Evolutionary conservation across 1,140 invertebrate species (phyloP).

Genomic region (Brachionus calyciflorus): DNA sequence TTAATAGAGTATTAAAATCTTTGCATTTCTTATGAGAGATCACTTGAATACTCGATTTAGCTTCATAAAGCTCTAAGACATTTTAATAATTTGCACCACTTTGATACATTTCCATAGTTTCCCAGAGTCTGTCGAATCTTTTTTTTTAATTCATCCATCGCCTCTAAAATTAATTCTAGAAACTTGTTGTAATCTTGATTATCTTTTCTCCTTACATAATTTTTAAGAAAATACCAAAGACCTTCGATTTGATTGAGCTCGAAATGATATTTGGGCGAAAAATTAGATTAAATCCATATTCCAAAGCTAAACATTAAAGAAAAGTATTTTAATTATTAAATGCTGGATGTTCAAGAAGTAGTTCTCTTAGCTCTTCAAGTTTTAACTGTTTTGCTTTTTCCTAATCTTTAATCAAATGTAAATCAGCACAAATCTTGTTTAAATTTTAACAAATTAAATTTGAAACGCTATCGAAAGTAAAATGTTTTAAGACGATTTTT

Average conservation of each 20-base stretch:
- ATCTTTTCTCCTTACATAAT: neutral
- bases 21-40: neutral
- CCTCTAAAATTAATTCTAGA: too few relatives aligned
- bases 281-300: neutral
- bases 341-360: neutral
- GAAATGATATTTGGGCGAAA: neutral
- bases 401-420: neutral
- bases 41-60: too few relatives aligned
- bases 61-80: too few relatives aligned
- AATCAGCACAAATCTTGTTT: too few relatives aligned
- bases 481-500: too few relatives aligned
- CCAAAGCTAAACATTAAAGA: neutral
- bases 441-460: too few relatives aligned
- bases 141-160: too few relatives aligned
- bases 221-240: neutral
- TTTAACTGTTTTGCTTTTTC: neutral
- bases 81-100: too few relatives aligned
- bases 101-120: too few relatives aligned
- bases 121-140: too few relatives aligned
- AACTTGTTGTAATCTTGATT: neutral
- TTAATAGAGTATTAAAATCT: neutral
- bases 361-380: neutral
- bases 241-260: neutral
- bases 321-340: neutral
- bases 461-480: too few relatives aligned